Percentiles rank a stretch among this genome's conserved stretches.
These are phyloP conservation scores for Oreochromis grahami DNA, from an alignment of 2,797 vertebrate species.

Conservation along the genomic window DNA sequence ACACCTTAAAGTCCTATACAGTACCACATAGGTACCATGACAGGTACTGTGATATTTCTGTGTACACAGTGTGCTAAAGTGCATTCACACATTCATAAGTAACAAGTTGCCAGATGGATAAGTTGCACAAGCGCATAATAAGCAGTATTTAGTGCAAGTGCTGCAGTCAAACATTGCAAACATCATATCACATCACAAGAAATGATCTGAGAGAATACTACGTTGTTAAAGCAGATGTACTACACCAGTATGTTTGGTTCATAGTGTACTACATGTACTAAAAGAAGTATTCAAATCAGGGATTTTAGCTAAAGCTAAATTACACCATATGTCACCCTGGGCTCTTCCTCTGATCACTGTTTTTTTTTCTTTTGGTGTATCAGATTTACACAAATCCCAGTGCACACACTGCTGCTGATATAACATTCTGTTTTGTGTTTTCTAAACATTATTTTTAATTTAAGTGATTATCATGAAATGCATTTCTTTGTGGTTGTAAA, in stretches of 20 bases:
- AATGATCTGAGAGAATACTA: not conserved
- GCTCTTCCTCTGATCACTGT: not conserved
- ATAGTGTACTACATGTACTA: not conserved
- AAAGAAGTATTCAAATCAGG: not conserved
- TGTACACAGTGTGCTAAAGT: not conserved
- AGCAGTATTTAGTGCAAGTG: not conserved
- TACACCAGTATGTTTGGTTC: not conserved
- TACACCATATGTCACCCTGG: not conserved
- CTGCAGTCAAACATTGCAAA: not conserved
- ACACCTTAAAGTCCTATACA: not conserved
- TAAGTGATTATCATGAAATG: not conserved
- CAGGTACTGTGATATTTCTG: not conserved
- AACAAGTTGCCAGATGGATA: not conserved
- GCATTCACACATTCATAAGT: not conserved
- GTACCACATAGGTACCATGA: not conserved
- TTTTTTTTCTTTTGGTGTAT: not conserved
- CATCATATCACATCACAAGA: not conserved
- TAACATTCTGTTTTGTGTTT: not conserved
- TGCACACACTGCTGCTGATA: not conserved
- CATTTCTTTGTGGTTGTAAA: not conserved
- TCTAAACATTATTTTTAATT: not conserved
- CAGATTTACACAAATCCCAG: not conserved
- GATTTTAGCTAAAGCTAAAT: not conserved
- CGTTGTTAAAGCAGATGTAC: not conserved
- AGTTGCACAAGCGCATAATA: not conserved